Evolutionary conservation across 2,113 vertebrate genomes (phyloP), one percentile per base, ranked within the genome.

Genomic region (Meleagris gallopavo): DNA sequence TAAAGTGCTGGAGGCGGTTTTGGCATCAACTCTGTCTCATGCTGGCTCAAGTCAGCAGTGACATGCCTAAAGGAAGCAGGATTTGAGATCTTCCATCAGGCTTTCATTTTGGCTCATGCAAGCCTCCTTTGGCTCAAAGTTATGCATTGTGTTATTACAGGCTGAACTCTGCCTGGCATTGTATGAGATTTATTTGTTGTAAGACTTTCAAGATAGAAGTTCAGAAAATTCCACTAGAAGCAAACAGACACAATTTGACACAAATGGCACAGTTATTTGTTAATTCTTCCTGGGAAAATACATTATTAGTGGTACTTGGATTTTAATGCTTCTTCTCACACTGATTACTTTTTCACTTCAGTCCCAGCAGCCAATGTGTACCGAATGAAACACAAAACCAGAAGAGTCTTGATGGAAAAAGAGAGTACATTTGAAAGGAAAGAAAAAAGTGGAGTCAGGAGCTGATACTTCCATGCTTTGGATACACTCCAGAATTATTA

Each of bases 391-490:
- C 11, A 86, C 27, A 77, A 89, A 88, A 25, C 4, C 32, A 55
- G 50, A 70, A 6, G 29, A 81, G 70, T 55, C 20, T 12, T 81
- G 34, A 48, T 41, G 13, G 30, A 43, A 73, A 69, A 55, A 69
- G 60, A 20, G 5, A n/a, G 2, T 79, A 18, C 61, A 62, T 66
- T 57, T 22, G 50, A 4, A 6, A 11, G 3, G 22, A 19, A 4
- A 1, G 0, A 2, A 32, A 30, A 30, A 46, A 30, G 0, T 0
- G 3, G 10, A 46, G 9, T 16, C 29, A 69, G 57, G 80, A 58
- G 6, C 8, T 54, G 5, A 4, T 58, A 16, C 13, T 86, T 92
- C 32, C 21, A 17, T 62, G 16, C n/a, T 8, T 40, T 90, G 50
- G 43, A 62, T 75, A 30, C 19, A 57, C 22, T 83, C 48, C 48